Base-by-base conservation (phyloP, 2,888 invertebrate species). In the Octodonta nipae region DNA sequence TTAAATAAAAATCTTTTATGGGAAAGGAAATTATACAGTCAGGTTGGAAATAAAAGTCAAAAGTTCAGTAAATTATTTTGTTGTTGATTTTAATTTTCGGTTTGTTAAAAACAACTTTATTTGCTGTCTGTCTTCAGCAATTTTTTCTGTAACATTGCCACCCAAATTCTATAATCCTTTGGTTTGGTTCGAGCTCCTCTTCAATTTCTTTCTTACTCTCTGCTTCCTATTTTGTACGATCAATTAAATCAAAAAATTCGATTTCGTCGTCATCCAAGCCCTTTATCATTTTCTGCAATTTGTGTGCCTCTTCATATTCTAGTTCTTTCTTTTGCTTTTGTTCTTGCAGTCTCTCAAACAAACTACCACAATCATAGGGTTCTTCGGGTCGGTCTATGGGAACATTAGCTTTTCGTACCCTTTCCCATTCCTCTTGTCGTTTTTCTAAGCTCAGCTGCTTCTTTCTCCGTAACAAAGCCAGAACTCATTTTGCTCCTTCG, bases 381-480 rank as follows among this genome's bases (percentile, higher is more conserved):
- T 86, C 87, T 50, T 89, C 93, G 1, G 95, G 95, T 5, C 80
- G 82, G 58, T 86, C 92, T 65, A 78, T 44, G 6, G 95, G 93
- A 55, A 95, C 83, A 45, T 88, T 86, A 15, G 86, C 80, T 36
- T 81, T 80, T 44, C 96, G 70, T 1, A 92, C 92, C 66, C 80
- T 83, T 49, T 95, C 92, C 95, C 95, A 95, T 74, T 95, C 92
- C 58, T 89, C 88, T 60, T 95, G 95, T 2, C 92, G 70, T 67
- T 51, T 76, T 71, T 30, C 83, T 72, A 20, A 78, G 76, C 52
- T 91, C 91, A 25, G 81, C 76, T 38, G 86, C 67, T 63, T 93
- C 89, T 16, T 75, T 67, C 63, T 92, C 91, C 2, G 87, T 74
- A 44, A 93, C 81, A 66, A 96, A 96, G 26, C 86, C 85, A 0